phyloP scores from a whole-genome alignment of 2,797 vertebrate genomes.

The Cetoscarus ocellatus region DNA sequence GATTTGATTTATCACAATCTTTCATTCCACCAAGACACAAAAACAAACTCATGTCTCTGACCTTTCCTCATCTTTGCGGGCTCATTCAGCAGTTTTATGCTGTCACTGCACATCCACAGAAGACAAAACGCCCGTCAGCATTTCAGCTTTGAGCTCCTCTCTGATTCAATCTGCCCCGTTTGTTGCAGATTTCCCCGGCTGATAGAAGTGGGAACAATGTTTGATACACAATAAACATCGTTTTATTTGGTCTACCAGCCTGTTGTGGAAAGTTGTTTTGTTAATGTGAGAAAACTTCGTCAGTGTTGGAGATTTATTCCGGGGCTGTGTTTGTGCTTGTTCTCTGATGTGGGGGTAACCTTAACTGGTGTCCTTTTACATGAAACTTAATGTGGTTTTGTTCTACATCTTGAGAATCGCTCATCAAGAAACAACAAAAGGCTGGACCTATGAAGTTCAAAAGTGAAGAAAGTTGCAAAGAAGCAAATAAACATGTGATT shows the following conservation, averaged over 20 bases:
- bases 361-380: background rate
- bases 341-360: conserved; percentile 29
- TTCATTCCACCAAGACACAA: conserved; percentile 19
- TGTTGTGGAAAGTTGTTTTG: conserved; percentile 36
- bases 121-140: conserved; percentile 29
- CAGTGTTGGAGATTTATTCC: conserved; percentile 33
- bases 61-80: conserved; percentile 21
- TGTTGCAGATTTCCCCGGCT: conserved; percentile 40
- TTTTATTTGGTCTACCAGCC: conserved; percentile 69
- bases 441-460: background rate
- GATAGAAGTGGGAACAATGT: conserved; percentile 50
- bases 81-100: conserved; percentile 23
- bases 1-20: conserved; percentile 26
- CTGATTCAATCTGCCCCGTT: conserved; percentile 56
- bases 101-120: conserved; percentile 18
- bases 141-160: conserved; percentile 47
- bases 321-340: conserved; percentile 6
- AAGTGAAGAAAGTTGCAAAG: background rate
- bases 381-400: too few species aligned
- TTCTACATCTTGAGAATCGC: background rate
- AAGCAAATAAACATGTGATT: background rate
- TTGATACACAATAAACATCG: conserved; percentile 49
- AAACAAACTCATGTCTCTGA: background rate
- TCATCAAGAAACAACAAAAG: background rate
- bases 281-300: conserved; percentile 21